Base-by-base conservation (phyloP, 2,888 invertebrate species). In the Drosophila tripunctata region DNA sequence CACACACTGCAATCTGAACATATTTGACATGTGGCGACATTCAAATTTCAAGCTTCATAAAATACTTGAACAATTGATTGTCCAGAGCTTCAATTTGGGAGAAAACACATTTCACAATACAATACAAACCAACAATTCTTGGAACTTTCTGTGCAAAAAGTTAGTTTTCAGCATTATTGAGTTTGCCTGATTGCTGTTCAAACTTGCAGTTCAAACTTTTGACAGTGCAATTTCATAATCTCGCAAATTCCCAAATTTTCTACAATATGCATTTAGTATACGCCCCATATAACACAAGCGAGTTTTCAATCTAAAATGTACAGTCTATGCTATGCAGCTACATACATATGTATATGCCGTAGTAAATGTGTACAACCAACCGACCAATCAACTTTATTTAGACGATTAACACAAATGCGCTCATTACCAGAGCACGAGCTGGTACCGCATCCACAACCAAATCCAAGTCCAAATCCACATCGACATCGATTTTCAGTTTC, bases 21-120 rank as follows among this genome's bases (percentile, higher is more conserved):
- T 35, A 33, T 40, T 54, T 73, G 55, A 44, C 36, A 60, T 62
- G 62, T 51, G 60, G 54, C 54, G 51, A 71, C 62, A 75, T 58
- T 75, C 75, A 64, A 75, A 75, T 75, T 75, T 75, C 74, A 75
- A 56, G 60, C 56, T 48, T 22, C 48, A 54, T 38, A 56, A 56
- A 67, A 50, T 62, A 41, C 61, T 51, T 43, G 2, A 47, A 38
- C 44, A 30, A 6, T 36, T 54, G 57, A 6, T 36, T 54, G 57
- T 41, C 22, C 67, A 45, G 19, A 38, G 56, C 19, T 54, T 44
- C 55, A 63, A 63, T 48, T 67, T 44, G 33, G n/a, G n/a, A n/a
- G n/a, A n/a, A n/a, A 54, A 60, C 56, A 27, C 10, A 43, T 52
- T 60, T 56, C 72, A 64, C 43, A 58, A 56, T 50, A 35, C 41